Conservation (phyloP, 2,888 invertebrate genomes). For the Celastrina argiolus region DNA sequence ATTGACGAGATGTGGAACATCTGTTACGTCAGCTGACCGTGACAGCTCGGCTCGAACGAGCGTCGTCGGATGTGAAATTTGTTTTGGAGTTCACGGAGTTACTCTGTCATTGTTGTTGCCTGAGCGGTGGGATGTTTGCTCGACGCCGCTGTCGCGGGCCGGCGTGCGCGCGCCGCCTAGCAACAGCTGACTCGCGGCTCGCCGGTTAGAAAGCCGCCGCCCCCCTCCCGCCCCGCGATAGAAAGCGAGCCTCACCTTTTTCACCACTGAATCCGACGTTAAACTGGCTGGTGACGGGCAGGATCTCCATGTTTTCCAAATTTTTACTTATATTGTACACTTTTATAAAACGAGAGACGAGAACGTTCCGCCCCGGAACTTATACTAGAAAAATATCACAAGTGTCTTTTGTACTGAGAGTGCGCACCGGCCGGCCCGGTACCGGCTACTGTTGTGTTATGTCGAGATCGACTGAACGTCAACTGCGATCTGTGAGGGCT, state of each 20-base stretch:
- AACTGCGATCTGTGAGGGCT: slow-evolving; percentile 70
- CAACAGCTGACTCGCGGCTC: slow-evolving; percentile 51
- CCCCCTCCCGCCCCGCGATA: slow-evolving; percentile 49
- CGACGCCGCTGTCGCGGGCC: neutral
- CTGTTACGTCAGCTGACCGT: slow-evolving; percentile 62
- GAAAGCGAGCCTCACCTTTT: slow-evolving; percentile 81
- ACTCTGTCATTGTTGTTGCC: neutral
- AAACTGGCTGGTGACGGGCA: slow-evolving; percentile 86
- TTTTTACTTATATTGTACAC: slow-evolving; percentile 78
- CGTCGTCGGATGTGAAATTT: neutral
- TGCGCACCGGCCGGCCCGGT: slow-evolving; percentile 66
- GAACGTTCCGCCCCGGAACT: slow-evolving; percentile 68
- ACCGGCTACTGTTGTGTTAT: slow-evolving; percentile 61
- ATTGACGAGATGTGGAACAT: slow-evolving; percentile 45
- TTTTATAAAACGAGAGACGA: slow-evolving; percentile 60
- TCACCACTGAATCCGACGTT: slow-evolving; percentile 86
- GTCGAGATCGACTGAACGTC: slow-evolving; percentile 67
- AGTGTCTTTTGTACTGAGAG: slow-evolving; percentile 76
- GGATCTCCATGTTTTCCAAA: slow-evolving; percentile 86
- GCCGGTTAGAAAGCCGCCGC: slow-evolving; percentile 66
- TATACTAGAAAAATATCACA: slow-evolving; percentile 77
- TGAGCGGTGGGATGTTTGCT: neutral
- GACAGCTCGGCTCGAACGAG: slow-evolving; percentile 39
- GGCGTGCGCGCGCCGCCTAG: slow-evolving; percentile 66
- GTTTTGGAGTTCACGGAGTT: neutral